Evolutionary conservation across 2,113 vertebrate genomes (phyloP).

Genomic region (Catagonus wagneri): DNA sequence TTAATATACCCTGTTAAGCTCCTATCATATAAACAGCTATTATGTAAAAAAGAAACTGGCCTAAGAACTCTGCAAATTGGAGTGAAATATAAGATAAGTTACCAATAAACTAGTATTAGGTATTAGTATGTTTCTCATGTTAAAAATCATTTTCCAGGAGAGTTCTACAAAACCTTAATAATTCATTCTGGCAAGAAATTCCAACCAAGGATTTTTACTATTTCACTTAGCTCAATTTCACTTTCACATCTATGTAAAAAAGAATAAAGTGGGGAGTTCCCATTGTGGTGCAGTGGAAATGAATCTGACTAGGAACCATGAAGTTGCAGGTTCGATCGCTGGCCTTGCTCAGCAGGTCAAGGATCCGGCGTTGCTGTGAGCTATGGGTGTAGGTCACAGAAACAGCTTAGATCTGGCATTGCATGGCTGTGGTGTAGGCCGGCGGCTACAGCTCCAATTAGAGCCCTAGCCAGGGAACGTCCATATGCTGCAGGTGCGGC

Average conservation of each 20-base stretch:
- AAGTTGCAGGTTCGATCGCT: no score
- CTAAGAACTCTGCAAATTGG: neutral
- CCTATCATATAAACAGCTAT: neutral
- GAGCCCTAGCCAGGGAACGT: no score
- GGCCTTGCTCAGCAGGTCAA: no score
- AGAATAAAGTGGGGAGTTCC: no score
- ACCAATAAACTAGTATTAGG: neutral
- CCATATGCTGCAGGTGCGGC: no score
- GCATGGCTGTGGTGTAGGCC: no score
- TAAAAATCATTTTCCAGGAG: neutral
- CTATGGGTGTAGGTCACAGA: no score
- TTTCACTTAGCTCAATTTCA: slow-evolving; percentile 35
- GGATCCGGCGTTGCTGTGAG: no score
- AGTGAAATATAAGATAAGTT: neutral
- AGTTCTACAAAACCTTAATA: slow-evolving; percentile 35
- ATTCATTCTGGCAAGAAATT: slow-evolving; percentile 43
- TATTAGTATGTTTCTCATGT: slow-evolving; percentile 21
- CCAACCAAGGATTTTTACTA: slow-evolving; percentile 12
- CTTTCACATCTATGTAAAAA: neutral
- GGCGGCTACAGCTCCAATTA: no score
- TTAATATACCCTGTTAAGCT: neutral
- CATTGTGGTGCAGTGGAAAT: no score
- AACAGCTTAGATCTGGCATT: no score
- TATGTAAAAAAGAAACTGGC: neutral
- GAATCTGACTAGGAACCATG: no score